phyloP scores from a whole-genome alignment of 2,113 vertebrate species.

The Nesogale talazaci region DNA sequence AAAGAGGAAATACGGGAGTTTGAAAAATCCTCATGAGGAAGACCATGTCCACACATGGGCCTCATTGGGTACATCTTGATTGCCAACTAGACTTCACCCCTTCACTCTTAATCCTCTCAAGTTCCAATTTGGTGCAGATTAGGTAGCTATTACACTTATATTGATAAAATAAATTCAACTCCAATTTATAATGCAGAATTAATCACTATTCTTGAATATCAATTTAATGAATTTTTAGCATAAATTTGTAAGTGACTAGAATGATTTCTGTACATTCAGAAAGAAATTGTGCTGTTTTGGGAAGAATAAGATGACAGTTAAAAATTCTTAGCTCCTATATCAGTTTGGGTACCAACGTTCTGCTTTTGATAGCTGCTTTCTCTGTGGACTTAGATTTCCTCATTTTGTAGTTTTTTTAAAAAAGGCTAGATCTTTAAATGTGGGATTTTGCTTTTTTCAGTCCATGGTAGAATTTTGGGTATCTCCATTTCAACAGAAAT shows the following conservation, averaged over 20 bases:
- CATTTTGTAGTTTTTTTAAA: too few relatives aligned
- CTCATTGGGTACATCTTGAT: too few relatives aligned
- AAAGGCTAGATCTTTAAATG: not conserved
- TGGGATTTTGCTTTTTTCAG: not conserved
- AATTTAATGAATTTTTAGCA: too few relatives aligned
- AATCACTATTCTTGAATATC: not conserved
- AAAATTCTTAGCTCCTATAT: not conserved
- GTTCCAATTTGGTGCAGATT: too few relatives aligned
- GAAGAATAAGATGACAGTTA: not conserved
- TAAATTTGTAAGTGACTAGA: not conserved
- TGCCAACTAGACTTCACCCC: too few relatives aligned
- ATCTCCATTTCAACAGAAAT: not conserved
- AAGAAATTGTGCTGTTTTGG: not conserved
- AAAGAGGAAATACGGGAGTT: too few relatives aligned
- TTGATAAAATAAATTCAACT: not conserved
- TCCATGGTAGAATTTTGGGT: not conserved
- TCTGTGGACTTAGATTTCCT: not conserved
- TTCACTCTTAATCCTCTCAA: too few relatives aligned
- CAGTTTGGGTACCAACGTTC: rapidly evolving
- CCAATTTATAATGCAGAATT: not conserved
- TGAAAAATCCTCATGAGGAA: too few relatives aligned
- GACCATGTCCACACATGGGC: too few relatives aligned
- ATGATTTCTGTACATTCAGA: not conserved
- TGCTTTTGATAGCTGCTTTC: rapidly evolving
- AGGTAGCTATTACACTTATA: not conserved